Evolutionary conservation across 2,113 vertebrate species (phyloP).

Genomic region (Gymnorhina tibicen): DNA sequence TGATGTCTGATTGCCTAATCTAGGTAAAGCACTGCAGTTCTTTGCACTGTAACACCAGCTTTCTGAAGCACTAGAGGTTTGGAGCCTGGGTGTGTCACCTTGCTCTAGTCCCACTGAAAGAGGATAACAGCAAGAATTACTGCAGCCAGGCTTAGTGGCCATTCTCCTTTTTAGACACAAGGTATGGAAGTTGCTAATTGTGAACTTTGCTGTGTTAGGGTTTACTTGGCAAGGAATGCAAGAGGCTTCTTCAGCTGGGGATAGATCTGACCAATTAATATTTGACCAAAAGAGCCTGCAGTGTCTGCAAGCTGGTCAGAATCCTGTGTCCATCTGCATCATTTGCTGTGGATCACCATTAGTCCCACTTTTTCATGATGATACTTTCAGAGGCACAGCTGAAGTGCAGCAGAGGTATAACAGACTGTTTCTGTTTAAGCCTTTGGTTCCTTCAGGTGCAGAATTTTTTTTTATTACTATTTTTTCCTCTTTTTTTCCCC

Average conservation of each 20-base stretch:
- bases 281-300: background rate
- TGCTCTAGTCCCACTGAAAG: background rate
- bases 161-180: background rate
- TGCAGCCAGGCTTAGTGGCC: background rate
- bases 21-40: background rate
- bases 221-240: background rate
- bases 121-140: background rate
- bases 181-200: background rate
- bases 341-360: background rate
- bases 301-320: background rate
- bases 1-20: background rate
- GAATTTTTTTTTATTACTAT: background rate
- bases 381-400: background rate
- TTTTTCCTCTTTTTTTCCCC: fast-evolving
- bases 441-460: background rate
- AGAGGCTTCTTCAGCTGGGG: background rate
- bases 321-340: background rate
- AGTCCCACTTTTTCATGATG: background rate
- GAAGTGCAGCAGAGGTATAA: background rate
- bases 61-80: background rate
- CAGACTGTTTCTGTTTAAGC: background rate
- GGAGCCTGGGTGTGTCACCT: background rate
- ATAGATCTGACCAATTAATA: background rate
- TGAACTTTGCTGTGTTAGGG: background rate
- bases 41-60: background rate